Percentiles rank a stretch among this genome's conserved stretches.
These are phyloP conservation scores for Halcyon leucocephala DNA, from an alignment of 2,797 vertebrate genomes.

Conservation along the genomic window DNA sequence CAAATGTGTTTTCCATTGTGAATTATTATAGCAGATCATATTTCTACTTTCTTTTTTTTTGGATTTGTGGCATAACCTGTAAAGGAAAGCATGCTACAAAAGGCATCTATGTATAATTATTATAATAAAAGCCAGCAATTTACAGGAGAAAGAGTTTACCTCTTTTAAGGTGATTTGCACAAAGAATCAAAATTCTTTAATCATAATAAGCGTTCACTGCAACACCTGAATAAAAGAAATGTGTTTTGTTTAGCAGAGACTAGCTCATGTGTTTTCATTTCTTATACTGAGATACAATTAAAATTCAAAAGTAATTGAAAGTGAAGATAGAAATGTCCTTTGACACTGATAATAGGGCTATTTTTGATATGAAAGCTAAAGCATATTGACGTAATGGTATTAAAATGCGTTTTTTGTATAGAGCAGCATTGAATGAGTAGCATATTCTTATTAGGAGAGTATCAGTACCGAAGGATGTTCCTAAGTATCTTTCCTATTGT, in stretches of 20 bases:
- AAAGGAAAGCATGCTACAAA: background rate
- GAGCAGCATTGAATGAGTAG: background rate
- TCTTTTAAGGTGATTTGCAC: background rate
- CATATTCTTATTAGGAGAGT: background rate
- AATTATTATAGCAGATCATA: background rate
- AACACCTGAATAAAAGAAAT: background rate
- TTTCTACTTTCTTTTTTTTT: background rate
- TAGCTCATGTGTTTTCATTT: background rate
- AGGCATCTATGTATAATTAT: background rate
- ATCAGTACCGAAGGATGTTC: background rate
- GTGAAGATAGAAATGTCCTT: background rate
- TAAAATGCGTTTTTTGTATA: background rate
- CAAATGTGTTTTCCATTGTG: background rate
- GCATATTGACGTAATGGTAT: background rate
- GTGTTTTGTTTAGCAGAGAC: background rate
- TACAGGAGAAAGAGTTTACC: background rate
- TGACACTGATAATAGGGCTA: background rate
- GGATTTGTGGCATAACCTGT: background rate
- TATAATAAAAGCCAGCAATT: background rate
- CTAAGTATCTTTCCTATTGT: background rate
- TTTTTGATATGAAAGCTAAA: background rate
- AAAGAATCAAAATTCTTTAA: background rate
- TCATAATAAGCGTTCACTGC: background rate
- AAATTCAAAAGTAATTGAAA: background rate
- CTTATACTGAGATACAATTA: background rate